Conservation (phyloP, 2,113 vertebrate genomes). For the Athene noctua region DNA sequence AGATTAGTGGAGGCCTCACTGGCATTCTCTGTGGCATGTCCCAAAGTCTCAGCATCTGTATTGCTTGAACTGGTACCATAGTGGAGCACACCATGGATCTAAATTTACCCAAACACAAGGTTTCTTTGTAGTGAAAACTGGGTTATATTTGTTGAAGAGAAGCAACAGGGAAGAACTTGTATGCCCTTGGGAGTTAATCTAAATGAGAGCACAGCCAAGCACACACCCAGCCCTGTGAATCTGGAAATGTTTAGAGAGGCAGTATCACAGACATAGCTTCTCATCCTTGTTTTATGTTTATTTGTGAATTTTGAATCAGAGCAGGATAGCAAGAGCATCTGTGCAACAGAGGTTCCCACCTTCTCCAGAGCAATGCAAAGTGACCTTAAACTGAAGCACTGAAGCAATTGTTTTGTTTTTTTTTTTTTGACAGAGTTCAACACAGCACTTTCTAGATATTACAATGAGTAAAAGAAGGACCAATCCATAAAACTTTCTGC, state of each 20-base stretch:
- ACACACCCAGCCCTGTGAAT: not conserved
- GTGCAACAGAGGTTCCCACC: not conserved
- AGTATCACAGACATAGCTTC: not conserved
- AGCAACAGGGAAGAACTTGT: not conserved
- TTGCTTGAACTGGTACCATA: not conserved
- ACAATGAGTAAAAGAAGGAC: not conserved
- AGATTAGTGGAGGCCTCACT: not conserved
- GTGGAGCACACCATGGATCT: not conserved
- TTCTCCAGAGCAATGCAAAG: not conserved
- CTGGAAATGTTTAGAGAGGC: not conserved
- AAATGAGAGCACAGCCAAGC: not conserved
- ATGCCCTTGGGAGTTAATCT: not conserved
- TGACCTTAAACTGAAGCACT: not conserved
- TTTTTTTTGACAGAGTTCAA: not conserved
- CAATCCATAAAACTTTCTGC: not conserved
- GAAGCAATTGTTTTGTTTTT: not conserved
- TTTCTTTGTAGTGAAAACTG: not conserved
- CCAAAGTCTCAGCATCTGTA: not conserved
- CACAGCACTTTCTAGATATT: not conserved
- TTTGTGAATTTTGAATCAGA: not conserved
- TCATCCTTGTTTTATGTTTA: not conserved
- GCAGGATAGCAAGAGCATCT: rapidly evolving
- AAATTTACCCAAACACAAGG: not conserved
- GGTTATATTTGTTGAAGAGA: not conserved
- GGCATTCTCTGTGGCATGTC: not conserved